These are phyloP conservation scores for Callitettix versicolor DNA, from an alignment of 1,140 invertebrate species.

Conservation along the genomic window DNA sequence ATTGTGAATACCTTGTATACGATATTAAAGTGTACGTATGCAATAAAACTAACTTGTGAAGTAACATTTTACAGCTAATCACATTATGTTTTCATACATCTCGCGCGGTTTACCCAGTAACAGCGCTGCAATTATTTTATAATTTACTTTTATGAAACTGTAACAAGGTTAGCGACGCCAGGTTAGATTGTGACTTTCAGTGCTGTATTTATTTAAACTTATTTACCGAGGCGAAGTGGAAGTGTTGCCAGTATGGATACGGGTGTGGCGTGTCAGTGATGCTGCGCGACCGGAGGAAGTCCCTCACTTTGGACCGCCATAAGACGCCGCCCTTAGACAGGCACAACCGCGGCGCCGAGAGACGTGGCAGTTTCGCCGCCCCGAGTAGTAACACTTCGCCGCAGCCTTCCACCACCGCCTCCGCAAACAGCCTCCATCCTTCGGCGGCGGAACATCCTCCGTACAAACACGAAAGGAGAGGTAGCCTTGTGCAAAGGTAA, in stretches of 20 bases:
- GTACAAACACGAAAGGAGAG: constrained; percentile 24
- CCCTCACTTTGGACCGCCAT: constrained; percentile 28
- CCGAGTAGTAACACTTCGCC: constrained; percentile 9
- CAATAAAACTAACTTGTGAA: too few species aligned
- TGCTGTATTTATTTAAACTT: too few species aligned
- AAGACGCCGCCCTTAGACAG: constrained; percentile 26
- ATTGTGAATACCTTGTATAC: too few species aligned
- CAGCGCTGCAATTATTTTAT: too few species aligned
- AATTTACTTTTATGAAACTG: too few species aligned
- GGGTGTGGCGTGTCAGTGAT: constrained; percentile 3
- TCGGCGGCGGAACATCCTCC: constrained; percentile 18
- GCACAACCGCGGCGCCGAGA: constrained; percentile 14
- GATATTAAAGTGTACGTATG: too few species aligned
- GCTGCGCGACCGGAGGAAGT: constrained; percentile 28
- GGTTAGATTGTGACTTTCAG: too few species aligned
- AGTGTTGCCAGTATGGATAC: neutral
- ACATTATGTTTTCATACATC: too few species aligned
- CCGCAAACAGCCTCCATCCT: constrained; percentile 11
- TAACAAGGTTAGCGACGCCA: too few species aligned
- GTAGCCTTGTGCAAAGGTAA: constrained; percentile 31
- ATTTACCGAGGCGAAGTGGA: too few species aligned
- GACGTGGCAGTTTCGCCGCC: constrained; percentile 27
- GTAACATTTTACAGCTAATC: too few species aligned
- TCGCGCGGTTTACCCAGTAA: too few species aligned
- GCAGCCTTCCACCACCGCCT: constrained; percentile 13